phyloP scores from a whole-genome alignment of 2,113 vertebrate genomes.

The Chaetodon trifascialis region DNA sequence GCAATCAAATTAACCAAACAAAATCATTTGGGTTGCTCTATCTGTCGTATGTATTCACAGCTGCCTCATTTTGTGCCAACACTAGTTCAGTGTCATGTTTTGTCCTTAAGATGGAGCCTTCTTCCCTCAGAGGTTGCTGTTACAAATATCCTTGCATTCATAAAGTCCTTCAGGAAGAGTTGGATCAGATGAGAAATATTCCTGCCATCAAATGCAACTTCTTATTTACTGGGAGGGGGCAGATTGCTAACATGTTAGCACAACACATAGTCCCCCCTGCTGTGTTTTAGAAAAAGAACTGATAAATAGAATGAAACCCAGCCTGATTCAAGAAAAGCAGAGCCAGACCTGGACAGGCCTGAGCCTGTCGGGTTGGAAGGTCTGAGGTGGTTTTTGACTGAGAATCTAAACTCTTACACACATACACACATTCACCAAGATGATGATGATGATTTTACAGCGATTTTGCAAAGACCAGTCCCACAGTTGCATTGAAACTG shows the following conservation, averaged over 20 bases:
- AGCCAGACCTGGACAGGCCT: constrained; percentile 1
- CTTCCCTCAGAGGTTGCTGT: constrained; percentile 25
- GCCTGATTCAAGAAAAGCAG: background rate
- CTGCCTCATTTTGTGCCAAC: constrained; percentile 58
- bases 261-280: background rate
- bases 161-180: background rate
- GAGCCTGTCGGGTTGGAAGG: background rate
- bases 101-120: constrained; percentile 17
- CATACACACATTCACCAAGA: constrained; percentile 7
- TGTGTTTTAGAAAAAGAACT: background rate
- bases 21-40: background rate
- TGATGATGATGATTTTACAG: constrained; percentile 39
- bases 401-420: constrained; percentile 12
- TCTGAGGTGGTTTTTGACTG: constrained; percentile 2
- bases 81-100: constrained; percentile 9
- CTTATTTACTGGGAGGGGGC: background rate
- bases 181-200: background rate
- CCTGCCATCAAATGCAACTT: background rate
- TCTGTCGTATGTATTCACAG: constrained; percentile 3
- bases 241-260: background rate
- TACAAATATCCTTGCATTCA: constrained; percentile 22
- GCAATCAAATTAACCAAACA: background rate
- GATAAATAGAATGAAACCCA: background rate
- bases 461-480: constrained; percentile 44
- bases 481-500: constrained; percentile 38